Evolutionary conservation across 2,888 invertebrate species (phyloP).

Genomic region (Drosophila longiperda): DNA sequence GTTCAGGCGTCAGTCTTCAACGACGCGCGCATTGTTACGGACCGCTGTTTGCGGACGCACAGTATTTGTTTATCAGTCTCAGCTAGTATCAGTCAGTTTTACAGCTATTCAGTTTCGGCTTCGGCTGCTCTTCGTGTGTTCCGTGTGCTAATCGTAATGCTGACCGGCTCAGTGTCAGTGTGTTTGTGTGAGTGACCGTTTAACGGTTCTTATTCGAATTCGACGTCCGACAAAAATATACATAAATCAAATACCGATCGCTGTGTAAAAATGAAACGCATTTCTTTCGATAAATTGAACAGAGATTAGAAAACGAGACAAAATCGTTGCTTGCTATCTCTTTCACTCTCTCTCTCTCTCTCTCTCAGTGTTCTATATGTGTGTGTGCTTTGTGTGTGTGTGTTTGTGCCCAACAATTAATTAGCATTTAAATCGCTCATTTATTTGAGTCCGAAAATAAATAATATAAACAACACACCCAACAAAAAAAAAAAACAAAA

Average conservation of each 20-base stretch:
- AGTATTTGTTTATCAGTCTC: conserved; percentile 32
- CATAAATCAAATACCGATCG: conserved; percentile 60
- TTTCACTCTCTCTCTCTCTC: conserved; percentile 8
- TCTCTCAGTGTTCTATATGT: conserved; percentile 6
- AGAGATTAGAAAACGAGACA: conserved; percentile 45
- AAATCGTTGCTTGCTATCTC: conserved; percentile 26
- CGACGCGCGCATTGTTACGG: conserved; percentile 76
- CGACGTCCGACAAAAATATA: conserved; percentile 44
- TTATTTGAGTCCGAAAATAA: conserved; percentile 59
- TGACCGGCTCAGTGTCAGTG: conserved; percentile 16
- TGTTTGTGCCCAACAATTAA: conserved; percentile 63
- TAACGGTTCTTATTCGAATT: conserved; percentile 48
- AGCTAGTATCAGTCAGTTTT: conserved; percentile 35
- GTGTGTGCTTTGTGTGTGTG: conserved; percentile 20
- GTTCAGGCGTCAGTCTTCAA: conserved; percentile 71
- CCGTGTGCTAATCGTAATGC: conserved; percentile 37
- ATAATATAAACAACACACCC: conserved; percentile 20
- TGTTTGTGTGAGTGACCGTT: conserved; percentile 33
- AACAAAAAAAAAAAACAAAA: conserved; percentile 9
- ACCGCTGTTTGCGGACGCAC: conserved; percentile 42
- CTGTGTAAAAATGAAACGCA: conserved; percentile 32
- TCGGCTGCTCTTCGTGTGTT: conserved; percentile 33
- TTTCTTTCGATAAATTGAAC: conserved; percentile 47
- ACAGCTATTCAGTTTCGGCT: conserved; percentile 40
- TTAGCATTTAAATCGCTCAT: conserved; percentile 71